Evolutionary conservation across 2,888 invertebrate genomes (phyloP).

Genomic region (Stegana nigrithorax): DNA sequence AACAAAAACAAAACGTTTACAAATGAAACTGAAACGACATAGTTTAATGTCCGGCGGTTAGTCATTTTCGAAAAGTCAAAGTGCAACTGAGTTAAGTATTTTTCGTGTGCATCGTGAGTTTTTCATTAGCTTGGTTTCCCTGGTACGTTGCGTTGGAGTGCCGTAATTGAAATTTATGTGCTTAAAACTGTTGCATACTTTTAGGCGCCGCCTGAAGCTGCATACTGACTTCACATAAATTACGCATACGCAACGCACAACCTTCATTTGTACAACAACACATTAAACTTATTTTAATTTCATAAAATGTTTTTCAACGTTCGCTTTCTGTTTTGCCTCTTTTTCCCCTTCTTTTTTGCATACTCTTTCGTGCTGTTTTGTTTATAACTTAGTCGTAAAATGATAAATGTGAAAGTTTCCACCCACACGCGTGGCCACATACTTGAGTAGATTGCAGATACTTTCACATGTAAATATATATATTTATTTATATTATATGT

Average conservation of each 20-base stretch:
- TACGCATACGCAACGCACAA: background rate
- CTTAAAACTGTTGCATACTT: conserved; percentile 2
- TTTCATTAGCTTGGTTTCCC: too few species aligned
- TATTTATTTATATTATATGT: background rate
- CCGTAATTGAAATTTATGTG: background rate
- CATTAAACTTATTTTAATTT: background rate
- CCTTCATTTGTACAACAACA: background rate
- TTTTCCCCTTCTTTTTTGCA: background rate
- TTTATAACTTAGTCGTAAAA: background rate
- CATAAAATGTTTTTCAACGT: background rate
- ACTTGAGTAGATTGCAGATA: background rate
- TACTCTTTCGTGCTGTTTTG: too few species aligned
- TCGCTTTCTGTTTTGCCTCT: background rate
- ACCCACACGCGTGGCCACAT: conserved; percentile 3
- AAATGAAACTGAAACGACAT: too few species aligned
- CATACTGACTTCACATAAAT: background rate
- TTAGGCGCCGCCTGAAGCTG: background rate
- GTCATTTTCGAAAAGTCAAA: too few species aligned
- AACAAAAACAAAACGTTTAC: too few species aligned
- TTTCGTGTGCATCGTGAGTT: too few species aligned
- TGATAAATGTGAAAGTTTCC: conserved; percentile 9
- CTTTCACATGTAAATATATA: background rate
- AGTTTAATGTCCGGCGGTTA: too few species aligned
- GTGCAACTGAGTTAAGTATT: too few species aligned
- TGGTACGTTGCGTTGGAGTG: too few species aligned